Evolutionary conservation across 2,888 invertebrate species (phyloP).

Genomic region (Drosophila greeni): DNA sequence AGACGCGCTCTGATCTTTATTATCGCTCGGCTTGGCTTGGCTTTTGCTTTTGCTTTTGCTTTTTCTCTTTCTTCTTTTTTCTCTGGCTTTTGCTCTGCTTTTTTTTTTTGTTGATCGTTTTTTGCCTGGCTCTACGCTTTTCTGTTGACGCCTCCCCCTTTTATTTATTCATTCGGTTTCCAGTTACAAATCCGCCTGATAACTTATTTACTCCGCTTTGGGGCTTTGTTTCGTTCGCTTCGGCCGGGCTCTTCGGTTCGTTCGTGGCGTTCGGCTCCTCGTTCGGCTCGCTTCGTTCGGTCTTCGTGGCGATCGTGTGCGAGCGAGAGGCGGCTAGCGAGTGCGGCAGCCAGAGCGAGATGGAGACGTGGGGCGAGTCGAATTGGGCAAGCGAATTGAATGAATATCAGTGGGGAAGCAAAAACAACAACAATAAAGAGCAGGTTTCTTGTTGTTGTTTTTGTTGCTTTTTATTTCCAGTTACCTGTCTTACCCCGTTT

Average conservation of each 20-base stretch:
- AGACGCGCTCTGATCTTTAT: slow-evolving; percentile 64
- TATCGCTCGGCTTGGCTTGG: slow-evolving; percentile 37
- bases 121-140: slow-evolving; percentile 13
- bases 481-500: slow-evolving; percentile 1
- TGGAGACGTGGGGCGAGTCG: slow-evolving; percentile 16
- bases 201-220: slow-evolving; percentile 69
- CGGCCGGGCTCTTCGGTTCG: slow-evolving; percentile 43
- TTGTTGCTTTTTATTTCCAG: background rate
- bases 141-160: slow-evolving; percentile 75
- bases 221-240: slow-evolving; percentile 49
- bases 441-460: slow-evolving; percentile 47
- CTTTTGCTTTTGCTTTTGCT: slow-evolving; percentile 1
- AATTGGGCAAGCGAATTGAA: slow-evolving; percentile 61
- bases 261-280: slow-evolving; percentile 5
- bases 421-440: slow-evolving; percentile 31
- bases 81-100: slow-evolving; percentile 2
- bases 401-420: slow-evolving; percentile 54
- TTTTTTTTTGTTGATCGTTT: background rate
- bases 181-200: slow-evolving; percentile 69
- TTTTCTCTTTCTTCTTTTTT: background rate
- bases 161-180: slow-evolving; percentile 68
- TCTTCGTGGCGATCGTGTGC: slow-evolving; percentile 27
- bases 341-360: background rate
- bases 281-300: slow-evolving; percentile 17
- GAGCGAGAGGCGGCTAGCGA: slow-evolving; percentile 15